Base-by-base conservation (phyloP, 2,888 invertebrate genomes). In the Agelastica alni region DNA sequence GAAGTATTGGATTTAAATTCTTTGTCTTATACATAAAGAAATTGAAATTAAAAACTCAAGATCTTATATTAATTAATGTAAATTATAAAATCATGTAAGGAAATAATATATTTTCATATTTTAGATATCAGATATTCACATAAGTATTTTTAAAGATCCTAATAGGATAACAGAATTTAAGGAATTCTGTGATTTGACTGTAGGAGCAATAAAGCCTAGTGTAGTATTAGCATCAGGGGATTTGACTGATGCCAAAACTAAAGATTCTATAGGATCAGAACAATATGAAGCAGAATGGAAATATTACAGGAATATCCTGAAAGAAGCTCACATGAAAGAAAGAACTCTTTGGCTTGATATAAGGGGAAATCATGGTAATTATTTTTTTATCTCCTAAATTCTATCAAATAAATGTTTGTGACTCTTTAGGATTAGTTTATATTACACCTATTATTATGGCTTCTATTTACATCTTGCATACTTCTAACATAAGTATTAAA, bases 321-420 rank as follows among this genome's bases (percentile, higher is more conserved):
- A 83, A 41, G 85, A 87, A 61, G 83, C 85, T 34, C 81, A 83
- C 64, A 82, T 91, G 16, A 79, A 79, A 43, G 79, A 86, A 32
- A 84, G 83, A 69, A 91, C 91, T 2, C 77, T 84, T 20, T 95
- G 94, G 93, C 78, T 95, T 56, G 95, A 95, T 78, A 88, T 93
- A 59, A 81, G 94, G 75, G 95, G 95, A 75, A 94, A 94, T 81
- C 94, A 94, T 83, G 93, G 92, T 91, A 79, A n/a, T n/a, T n/a
- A n/a, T n/a, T n/a, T n/a, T n/a, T n/a, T n/a, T n/a, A n/a, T n/a
- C n/a, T n/a, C n/a, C n/a, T n/a, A n/a, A n/a, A n/a, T n/a, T n/a
- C n/a, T n/a, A n/a, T n/a, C n/a, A n/a, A n/a, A n/a, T n/a, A n/a
- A n/a, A n/a, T n/a, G n/a, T n/a, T n/a, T n/a, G n/a, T n/a, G n/a